These are phyloP conservation scores for Callosobruchus maculatus DNA, from an alignment of 2,888 invertebrate species.

Conservation along the genomic window DNA sequence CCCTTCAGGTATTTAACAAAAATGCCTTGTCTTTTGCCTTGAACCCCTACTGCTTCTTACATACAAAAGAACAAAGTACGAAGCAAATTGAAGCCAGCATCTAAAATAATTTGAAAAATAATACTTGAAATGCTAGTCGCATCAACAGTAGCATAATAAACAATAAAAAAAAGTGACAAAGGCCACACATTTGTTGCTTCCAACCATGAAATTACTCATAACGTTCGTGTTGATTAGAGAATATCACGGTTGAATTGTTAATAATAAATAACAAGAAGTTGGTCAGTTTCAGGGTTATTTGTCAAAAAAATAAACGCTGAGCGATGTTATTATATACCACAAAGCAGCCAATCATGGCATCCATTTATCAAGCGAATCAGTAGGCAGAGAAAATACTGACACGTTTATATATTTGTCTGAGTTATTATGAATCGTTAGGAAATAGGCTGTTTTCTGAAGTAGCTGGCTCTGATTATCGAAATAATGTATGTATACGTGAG, in stretches of 20 bases:
- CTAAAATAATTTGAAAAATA: not conserved
- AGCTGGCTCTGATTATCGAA: not conserved
- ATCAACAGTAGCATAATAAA: not conserved
- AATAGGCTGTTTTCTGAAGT: not conserved
- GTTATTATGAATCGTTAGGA: not conserved
- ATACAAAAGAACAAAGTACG: too few species aligned
- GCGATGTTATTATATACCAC: not conserved
- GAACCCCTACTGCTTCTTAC: too few species aligned
- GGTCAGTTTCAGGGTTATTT: not conserved
- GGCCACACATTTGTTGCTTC: not conserved
- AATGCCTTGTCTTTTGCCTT: too few species aligned
- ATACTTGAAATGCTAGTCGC: not conserved
- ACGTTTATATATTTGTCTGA: not conserved
- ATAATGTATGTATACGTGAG: not conserved
- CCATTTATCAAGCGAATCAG: not conserved
- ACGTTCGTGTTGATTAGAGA: not conserved
- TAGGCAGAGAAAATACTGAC: not conserved
- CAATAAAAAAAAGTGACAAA: not conserved
- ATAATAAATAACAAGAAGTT: not conserved
- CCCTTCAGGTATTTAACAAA: too few species aligned
- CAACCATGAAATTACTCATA: not conserved
- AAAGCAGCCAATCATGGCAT: not conserved
- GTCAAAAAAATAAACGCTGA: not conserved
- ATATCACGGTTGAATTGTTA: not conserved
- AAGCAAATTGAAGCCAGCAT: too few species aligned